A percentile compares a stretch with the other conserved stretches of the same genome.
Conservation (phyloP, 1,140 invertebrate genomes). For the Diachasmimorpha longicaudata region DNA sequence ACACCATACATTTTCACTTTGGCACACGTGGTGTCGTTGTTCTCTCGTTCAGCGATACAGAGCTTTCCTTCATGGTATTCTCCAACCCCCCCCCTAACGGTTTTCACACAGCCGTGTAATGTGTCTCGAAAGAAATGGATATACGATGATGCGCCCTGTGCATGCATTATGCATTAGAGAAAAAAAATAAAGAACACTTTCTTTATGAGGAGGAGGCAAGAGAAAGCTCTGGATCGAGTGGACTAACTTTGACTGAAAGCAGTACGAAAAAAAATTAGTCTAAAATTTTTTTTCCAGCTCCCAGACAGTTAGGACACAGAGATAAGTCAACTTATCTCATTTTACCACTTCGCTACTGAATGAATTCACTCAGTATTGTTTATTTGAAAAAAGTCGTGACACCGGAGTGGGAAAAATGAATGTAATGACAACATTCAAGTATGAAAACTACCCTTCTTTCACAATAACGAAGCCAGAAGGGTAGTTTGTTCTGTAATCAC, state of each 20-base stretch:
- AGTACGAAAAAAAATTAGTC: neutral
- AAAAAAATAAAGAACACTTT: neutral
- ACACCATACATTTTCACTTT: constrained; percentile 64
- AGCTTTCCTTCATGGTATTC: constrained; percentile 24
- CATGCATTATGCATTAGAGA: constrained; percentile 54
- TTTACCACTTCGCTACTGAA: too few species aligned
- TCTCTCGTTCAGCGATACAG: constrained; percentile 37
- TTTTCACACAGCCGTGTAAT: constrained; percentile 13
- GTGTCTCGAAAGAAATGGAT: constrained; percentile 44
- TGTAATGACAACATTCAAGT: neutral
- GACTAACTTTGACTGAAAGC: neutral
- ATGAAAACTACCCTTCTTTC: neutral
- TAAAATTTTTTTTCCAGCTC: neutral
- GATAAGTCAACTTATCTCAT: too few species aligned
- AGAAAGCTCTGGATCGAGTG: neutral
- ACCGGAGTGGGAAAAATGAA: neutral
- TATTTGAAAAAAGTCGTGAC: neutral
- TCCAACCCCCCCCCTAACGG: constrained; percentile 12
- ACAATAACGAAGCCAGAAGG: constrained; percentile 4
- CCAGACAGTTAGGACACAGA: too few species aligned
- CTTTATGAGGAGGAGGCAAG: neutral
- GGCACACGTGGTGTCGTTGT: constrained; percentile 59
- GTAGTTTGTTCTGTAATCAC: constrained; percentile 49
- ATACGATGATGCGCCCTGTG: constrained; percentile 54
- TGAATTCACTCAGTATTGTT: too few species aligned